Conservation (phyloP, 2,113 vertebrate species). For the Seriola quinqueradiata region DNA sequence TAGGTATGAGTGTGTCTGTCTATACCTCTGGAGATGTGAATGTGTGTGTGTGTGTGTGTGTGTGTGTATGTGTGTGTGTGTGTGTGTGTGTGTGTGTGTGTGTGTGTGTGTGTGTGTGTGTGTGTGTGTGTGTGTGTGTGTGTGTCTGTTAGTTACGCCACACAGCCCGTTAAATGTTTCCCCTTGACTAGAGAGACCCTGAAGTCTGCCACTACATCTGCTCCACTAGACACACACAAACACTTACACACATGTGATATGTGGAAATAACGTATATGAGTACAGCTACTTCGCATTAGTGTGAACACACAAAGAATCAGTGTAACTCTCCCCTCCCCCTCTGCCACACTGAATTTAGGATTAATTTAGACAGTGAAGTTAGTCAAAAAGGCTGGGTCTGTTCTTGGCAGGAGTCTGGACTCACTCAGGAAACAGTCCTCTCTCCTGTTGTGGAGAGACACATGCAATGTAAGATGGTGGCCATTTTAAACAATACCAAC, state of each 20-base stretch:
- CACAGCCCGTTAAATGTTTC: slow-evolving; percentile 71
- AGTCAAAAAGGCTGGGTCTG: no score
- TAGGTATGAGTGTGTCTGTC: background rate
- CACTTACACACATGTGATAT: background rate
- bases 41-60: background rate
- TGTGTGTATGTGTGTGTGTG: slow-evolving; percentile 8
- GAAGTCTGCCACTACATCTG: slow-evolving; percentile 62
- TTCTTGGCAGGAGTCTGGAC: no score
- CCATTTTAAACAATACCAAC: no score
- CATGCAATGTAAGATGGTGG: no score
- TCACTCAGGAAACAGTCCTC: no score
- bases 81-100: slow-evolving; percentile 1
- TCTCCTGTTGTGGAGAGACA: no score
- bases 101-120: background rate
- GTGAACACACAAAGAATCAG: background rate
- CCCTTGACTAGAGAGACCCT: slow-evolving; percentile 70
- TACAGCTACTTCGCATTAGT: no score
- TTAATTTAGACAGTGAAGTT: slow-evolving; percentile 21
- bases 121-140: background rate
- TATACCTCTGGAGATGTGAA: background rate
- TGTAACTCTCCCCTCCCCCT: background rate
- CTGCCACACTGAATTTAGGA: slow-evolving; percentile 14
- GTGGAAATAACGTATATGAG: no score
- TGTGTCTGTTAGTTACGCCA: background rate
- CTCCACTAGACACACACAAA: slow-evolving; percentile 36